Base-by-base conservation (phyloP, 2,113 vertebrate genomes). In the Semicossyphus pulcher region DNA sequence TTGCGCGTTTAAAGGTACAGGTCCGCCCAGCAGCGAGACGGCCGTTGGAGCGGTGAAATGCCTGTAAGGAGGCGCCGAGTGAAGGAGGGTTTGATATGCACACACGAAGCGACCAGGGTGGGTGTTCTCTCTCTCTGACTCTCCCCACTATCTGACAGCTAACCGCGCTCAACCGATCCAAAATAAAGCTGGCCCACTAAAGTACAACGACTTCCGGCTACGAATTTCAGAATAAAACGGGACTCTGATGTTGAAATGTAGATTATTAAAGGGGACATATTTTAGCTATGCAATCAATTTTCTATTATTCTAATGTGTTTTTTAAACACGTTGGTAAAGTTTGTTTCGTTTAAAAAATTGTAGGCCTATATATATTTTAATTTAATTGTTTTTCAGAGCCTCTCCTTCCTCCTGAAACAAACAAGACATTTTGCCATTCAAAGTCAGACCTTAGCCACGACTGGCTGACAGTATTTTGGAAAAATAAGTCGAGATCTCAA, bases 1-100 rank as follows among this genome's bases (percentile, higher is more conserved):
- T 12, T 26, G 21, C n/a, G 34, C 52, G 73, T 54, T 48, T n/a
- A 20, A 59, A 45, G 31, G 41, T 3, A 10, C 37, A 31, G 42
- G 53, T 82, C 83, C 85, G 83, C 82, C 81, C 84, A 59, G 86
- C 80, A 83, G 85, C 80, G 52, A 49, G 20, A 56, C 56, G 69
- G 62, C 81, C 73, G 59, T 12, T 5, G 81, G 74, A 86, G 81
- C 73, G 73, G 70, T 36, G 77, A 62, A 25, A 34, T 10, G 81
- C 56, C 67, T 48, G 51, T 34, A 4, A 10, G 20, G 42, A 54
- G 66, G 72, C 62, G 66, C 68, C 21, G 48, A 69, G 78, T 60
- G 76, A 76, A 79, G 70, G 67, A 65, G 47, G 72, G 28, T 49
- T 65, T 37, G 78, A 65, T 70, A 47, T 1, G 3, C 67, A 70